Conservation (phyloP, 2,113 vertebrate genomes). For the human (Homo sapiens) region DNA sequence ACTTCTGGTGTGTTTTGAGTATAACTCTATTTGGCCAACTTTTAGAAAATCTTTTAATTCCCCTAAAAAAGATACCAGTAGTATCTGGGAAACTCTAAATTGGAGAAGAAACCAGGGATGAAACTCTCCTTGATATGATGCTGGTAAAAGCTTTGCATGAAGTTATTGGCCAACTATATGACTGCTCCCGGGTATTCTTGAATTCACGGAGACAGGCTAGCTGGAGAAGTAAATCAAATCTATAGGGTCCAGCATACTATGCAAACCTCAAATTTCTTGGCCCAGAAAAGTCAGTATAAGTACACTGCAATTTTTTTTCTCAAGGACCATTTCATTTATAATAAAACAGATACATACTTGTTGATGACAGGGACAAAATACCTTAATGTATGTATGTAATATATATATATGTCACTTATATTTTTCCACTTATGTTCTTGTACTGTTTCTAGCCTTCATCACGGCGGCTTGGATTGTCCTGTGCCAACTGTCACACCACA, state of each 20-base stretch:
- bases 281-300: neutral
- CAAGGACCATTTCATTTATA: neutral
- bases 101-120: neutral
- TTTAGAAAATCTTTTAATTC: neutral
- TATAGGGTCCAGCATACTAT: neutral
- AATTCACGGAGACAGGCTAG: neutral
- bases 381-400: neutral
- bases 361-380: neutral
- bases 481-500: slow-evolving; percentile 98
- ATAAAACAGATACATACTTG: neutral
- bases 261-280: neutral
- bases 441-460: slow-evolving; percentile 91
- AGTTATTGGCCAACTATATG: neutral
- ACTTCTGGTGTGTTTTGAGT: neutral
- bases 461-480: slow-evolving; percentile 95
- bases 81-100: neutral
- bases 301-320: neutral
- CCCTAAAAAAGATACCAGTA: neutral
- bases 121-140: neutral
- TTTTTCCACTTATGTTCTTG: neutral
- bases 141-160: neutral
- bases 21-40: neutral
- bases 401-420: too few relatives aligned
- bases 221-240: neutral
- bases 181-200: neutral